phyloP scores from a whole-genome alignment of 2,888 invertebrate genomes.

The Leptinotarsa peninsularis region DNA sequence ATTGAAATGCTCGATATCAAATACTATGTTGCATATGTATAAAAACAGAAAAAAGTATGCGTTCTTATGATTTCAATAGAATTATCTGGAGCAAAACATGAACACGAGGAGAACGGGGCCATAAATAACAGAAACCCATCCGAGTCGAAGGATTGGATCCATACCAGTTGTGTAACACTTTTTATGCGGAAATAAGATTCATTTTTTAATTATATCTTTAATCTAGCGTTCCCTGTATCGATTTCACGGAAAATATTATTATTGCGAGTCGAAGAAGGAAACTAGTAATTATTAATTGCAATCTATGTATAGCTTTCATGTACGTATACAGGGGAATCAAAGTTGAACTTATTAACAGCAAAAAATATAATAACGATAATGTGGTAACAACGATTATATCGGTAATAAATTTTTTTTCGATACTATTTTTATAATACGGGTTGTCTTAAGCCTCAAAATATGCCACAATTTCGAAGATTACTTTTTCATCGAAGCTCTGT shows the following conservation, averaged over 20 bases:
- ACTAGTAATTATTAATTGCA: not conserved
- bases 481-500: too few species aligned
- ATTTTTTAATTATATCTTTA: not conserved
- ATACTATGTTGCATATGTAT: not conserved
- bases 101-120: slow-evolving; percentile 16
- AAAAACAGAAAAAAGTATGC: slow-evolving; percentile 9
- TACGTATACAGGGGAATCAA: not conserved
- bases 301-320: not conserved
- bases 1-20: not conserved
- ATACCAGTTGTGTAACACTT: slow-evolving; percentile 22
- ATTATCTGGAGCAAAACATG: slow-evolving; percentile 18
- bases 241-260: slow-evolving; percentile 16
- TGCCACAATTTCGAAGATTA: too few species aligned
- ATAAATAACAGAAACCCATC: slow-evolving; percentile 15
- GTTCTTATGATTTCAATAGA: slow-evolving; percentile 11
- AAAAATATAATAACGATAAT: too few species aligned
- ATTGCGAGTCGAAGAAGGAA: not conserved
- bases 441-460: too few species aligned
- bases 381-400: too few species aligned
- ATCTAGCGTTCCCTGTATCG: not conserved
- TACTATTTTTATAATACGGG: too few species aligned
- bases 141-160: slow-evolving; percentile 6
- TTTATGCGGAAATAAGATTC: slow-evolving; percentile 20
- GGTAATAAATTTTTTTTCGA: too few species aligned
- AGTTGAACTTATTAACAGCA: not conserved